Base-by-base conservation (phyloP, 2,888 invertebrate species). In the Mermis nigrescens region DNA sequence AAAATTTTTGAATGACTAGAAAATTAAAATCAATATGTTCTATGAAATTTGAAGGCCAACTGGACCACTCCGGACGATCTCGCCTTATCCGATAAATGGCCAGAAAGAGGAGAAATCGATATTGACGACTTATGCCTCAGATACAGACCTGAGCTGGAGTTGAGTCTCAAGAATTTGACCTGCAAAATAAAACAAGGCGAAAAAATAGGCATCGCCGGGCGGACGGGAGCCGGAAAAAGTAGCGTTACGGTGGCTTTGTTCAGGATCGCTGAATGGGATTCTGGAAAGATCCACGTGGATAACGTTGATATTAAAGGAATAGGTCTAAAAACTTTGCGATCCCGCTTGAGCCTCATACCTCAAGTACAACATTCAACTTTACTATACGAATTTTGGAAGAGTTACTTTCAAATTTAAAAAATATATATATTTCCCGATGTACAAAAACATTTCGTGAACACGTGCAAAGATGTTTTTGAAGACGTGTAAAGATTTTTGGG, bases 141-240 rank as follows among this genome's bases (percentile, higher is more conserved):
- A 71, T 85, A 85, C 72, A 81, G 32, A 19, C 3, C 55, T 53
- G 79, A 82, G 70, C 76, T 83, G 28, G 72, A 80, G 28, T 31
- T 27, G 27, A 74, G 74, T 12, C 65, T 75, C 58, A 78, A 79
- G 58, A 80, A 80, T 62, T 79, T 94, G 1, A 79, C 81, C n/a
- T 87, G 95, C 71, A 78, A 81, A 63, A 85, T 85, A 0, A 79
- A 82, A 66, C 84, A 89, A 1, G 84, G 83, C 31, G 90, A 92
- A 76, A 85, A 88, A 73, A 80, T 90, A 62, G 89, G 85, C 31
- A 83, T 94, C 60, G 86, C 89, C 59, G 94, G 84, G 81, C 84
- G 78, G 69, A 67, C 67, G 58, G 68, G 70, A 38, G 64, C 90
- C 4, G 92, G 92, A 57, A 94, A 94, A 77, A 86, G 86, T 68